Base-by-base conservation (phyloP, 2,888 invertebrate genomes). In the Torymus texanus region DNA sequence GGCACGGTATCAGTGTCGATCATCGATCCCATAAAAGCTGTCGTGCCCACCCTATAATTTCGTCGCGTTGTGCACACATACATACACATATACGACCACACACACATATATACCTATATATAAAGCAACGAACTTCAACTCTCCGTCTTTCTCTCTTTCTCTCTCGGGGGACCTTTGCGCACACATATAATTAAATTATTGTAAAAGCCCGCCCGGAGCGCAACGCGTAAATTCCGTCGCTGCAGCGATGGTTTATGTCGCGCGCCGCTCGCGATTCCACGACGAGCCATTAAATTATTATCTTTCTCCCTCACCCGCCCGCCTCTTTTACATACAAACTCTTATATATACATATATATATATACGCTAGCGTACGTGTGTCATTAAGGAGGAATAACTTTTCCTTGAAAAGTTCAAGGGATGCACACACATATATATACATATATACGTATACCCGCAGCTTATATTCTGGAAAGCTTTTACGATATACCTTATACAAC, bases 211-310 rank as follows among this genome's bases (percentile, higher is more conserved):
- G 51, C 71, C 58, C 53, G 71, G 61, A 61, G 71, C 71, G 24
- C 53, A 50, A 53, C 61, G 41, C 29, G 53, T 72, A 72, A 72
- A 72, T 72, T 21, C 16, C 50, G 13, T n/a, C 41, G 21, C n/a
- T 21, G 56, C 8, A 5, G 8, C 41, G 21, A 67, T 67, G 55
- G 55, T 67, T 67, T 67, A 67, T 55, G 67, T 55, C 67, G 55
- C 24, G 4, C 53, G 13, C 21, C 51, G 59, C 59, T 61, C 71
- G 50, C 59, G 41, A 59, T 71, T 61, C 59, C 21, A 51, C 62
- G 68, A 68, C 68, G 53, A 61, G 61, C 62, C 53, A 72, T 72
- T 72, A 72, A 72, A 72, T 61, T 72, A 72, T 72, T 61, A 61
- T 72, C 68, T 29, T 29, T 68, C 21, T 21, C 21, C 21, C 21